Base-by-base conservation (phyloP, 2,113 vertebrate species). In the Microcebus griseorufus region DNA sequence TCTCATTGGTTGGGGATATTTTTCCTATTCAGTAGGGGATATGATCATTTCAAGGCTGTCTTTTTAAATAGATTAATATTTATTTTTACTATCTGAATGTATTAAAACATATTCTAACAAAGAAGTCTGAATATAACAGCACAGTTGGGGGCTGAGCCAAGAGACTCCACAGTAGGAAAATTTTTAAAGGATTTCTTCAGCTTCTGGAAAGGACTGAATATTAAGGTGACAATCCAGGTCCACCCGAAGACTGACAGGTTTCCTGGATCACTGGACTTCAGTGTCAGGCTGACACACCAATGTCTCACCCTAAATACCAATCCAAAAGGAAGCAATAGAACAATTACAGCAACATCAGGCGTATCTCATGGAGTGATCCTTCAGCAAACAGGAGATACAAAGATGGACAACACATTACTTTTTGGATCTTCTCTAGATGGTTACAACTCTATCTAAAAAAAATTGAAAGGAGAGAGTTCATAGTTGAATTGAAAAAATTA, bases 101-200 rank as follows among this genome's bases (percentile, higher is more conserved):
- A 82, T 91, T 67, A 93, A 96, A 97, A 88, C 20, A 45, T 27
- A 39, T 55, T 51, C 82, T 88, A 93, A 90, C 6, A 55, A 94
- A 93, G 58, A 95, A 82, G 18, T 96, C 72, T 97, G 76, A 88
- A 27, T 39, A 42, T 53, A 73, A 72, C 13, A 75, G 27, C 32
- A 53, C 1, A 82, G 67, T 12, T 64, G 58, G 64, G 58, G n/a
- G 58, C 27, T 89, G 16, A 58, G 60, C 37, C 65, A 48, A 14
- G 42, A 75, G 22, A 16, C 37, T 95, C 25, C 27, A 73, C 2
- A 23, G 23, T 9, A 86, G 76, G 25, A 70, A 84, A 70, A 32
- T 37, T 73, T 92, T 45, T 18, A 60, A 97, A 82, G 88, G 53
- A 65, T 64, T 90, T 90, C 75, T 91, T 58, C 25, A n/a, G 34